These are phyloP conservation scores for Typhlomys cinereus DNA, from an alignment of 2,113 vertebrate genomes.

Conservation along the genomic window DNA sequence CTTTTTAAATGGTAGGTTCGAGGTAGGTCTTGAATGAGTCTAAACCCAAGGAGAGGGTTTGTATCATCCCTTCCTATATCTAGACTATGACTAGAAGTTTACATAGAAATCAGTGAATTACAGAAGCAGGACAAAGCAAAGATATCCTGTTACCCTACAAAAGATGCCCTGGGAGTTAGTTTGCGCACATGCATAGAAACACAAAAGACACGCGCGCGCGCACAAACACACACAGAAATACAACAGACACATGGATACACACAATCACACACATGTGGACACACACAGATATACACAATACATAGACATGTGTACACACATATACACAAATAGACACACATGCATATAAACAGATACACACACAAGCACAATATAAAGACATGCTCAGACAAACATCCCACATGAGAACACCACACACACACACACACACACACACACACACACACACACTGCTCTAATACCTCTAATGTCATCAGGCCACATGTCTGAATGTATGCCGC, in stretches of 20 bases:
- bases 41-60: rapidly evolving
- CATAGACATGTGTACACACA: too few species aligned
- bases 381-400: too few species aligned
- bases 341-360: too few species aligned
- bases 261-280: too few species aligned
- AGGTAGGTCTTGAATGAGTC: background rate
- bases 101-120: too few species aligned
- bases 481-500: background rate
- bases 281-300: too few species aligned
- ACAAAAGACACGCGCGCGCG: background rate
- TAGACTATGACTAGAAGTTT: background rate
- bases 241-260: background rate
- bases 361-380: background rate
- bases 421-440: background rate
- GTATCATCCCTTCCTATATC: rapidly evolving
- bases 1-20: background rate
- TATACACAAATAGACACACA: too few species aligned
- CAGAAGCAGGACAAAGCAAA: background rate
- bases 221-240: too few species aligned
- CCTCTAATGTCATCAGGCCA: background rate
- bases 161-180: background rate
- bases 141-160: background rate
- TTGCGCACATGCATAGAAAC: too few species aligned
- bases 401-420: too few species aligned
- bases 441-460: background rate